These are phyloP conservation scores for Babyrousa celebensis DNA, from an alignment of 2,797 vertebrate genomes.

Conservation along the genomic window DNA sequence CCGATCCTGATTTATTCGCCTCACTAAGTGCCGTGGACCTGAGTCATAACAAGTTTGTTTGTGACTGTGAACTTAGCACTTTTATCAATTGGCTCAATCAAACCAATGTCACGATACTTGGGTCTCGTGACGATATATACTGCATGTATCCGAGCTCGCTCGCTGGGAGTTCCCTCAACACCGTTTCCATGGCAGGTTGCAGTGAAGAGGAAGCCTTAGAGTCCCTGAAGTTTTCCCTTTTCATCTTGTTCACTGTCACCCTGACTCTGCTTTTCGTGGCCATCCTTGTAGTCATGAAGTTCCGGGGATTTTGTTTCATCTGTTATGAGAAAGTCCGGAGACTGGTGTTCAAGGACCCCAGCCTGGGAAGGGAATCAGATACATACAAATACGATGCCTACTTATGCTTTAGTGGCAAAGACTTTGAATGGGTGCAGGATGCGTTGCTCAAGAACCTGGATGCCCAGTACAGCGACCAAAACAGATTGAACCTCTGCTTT, in stretches of 20 bases:
- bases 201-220: conserved; percentile 90
- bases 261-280: conserved; percentile 78
- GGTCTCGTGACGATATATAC: conserved; percentile 86
- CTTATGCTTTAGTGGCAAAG: conserved; percentile 94
- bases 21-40: conserved; percentile 91
- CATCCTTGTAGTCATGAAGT: conserved; percentile 86
- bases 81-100: conserved; percentile 93
- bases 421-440: conserved; percentile 95
- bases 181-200: conserved; percentile 86
- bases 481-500: conserved; percentile 94
- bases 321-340: conserved; percentile 91
- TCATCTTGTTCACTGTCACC: conserved; percentile 86
- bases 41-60: conserved; percentile 92
- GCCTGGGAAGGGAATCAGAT: conserved; percentile 15
- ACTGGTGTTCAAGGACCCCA: conserved; percentile 85
- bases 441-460: conserved; percentile 94
- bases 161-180: conserved; percentile 86
- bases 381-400: conserved; percentile 93
- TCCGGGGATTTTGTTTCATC: conserved; percentile 92
- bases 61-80: conserved; percentile 89
- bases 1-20: conserved; percentile 91
- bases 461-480: conserved; percentile 93
- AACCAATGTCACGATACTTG: conserved; percentile 90
- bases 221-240: conserved; percentile 91
- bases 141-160: conserved; percentile 92